Evolutionary conservation across 2,797 vertebrate genomes (phyloP).

Genomic region (Myiotriccus ornatus): DNA sequence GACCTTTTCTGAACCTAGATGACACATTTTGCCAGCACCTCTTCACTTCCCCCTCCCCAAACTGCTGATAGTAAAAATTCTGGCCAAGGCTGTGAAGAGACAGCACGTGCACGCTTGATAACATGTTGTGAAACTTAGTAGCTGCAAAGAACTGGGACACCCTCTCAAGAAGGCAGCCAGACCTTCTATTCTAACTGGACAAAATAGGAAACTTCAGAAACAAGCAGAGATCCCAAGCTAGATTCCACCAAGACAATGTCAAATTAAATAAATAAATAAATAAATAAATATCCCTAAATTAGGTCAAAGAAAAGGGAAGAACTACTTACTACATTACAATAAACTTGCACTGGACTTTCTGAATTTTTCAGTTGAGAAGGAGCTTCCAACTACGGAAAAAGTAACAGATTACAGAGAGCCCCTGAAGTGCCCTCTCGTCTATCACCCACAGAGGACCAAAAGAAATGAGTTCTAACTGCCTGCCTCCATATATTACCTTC

Average conservation of each 20-base stretch:
- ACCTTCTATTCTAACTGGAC: background rate
- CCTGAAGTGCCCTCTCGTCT: background rate
- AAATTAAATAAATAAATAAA: background rate
- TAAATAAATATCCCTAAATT: background rate
- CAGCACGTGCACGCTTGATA: accelerated
- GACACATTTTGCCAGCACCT: accelerated
- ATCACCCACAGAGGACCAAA: accelerated
- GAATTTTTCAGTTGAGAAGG: background rate
- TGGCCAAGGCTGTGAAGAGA: background rate
- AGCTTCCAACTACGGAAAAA: background rate
- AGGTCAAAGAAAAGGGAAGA: background rate
- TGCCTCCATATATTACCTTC: background rate
- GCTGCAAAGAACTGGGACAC: background rate
- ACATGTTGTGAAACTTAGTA: accelerated
- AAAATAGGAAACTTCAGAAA: background rate
- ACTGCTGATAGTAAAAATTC: background rate
- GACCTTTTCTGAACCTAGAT: accelerated
- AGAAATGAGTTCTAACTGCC: accelerated
- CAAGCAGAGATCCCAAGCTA: background rate
- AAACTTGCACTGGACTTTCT: background rate
- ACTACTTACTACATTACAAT: background rate
- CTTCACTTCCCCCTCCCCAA: background rate
- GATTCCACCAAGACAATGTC: background rate
- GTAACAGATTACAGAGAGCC: accelerated
- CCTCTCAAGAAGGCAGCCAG: background rate